Evolutionary conservation across 2,888 invertebrate genomes (phyloP).

Genomic region (Hybos culiciformis): DNA sequence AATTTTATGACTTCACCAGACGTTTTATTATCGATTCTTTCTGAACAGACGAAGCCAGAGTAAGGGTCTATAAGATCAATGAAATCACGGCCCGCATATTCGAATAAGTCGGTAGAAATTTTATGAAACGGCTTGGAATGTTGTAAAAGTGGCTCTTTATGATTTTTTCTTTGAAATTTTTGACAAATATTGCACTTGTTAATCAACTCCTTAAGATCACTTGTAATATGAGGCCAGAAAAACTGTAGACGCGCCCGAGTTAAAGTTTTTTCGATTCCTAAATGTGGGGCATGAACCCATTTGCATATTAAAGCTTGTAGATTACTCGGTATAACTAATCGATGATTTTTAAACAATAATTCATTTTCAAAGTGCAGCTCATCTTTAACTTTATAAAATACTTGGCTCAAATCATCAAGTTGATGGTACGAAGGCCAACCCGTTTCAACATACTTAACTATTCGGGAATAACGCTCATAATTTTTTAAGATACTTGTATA

Average conservation of each 20-base stretch:
- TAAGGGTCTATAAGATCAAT: too few species aligned
- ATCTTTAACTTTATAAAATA: slow-evolving; percentile 7
- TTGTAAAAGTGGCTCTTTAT: slow-evolving; percentile 1
- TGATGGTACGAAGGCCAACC: too few species aligned
- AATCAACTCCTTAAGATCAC: not conserved
- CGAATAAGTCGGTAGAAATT: slow-evolving; percentile 3
- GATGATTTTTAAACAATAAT: slow-evolving; percentile 10
- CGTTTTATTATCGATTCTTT: too few species aligned
- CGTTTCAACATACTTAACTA: too few species aligned
- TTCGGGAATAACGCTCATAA: slow-evolving; percentile 13
- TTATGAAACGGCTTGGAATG: slow-evolving; percentile 5
- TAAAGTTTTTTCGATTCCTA: slow-evolving; percentile 14
- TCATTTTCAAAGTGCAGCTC: slow-evolving; percentile 9
- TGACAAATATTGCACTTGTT: not conserved
- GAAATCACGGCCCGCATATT: slow-evolving; percentile 8
- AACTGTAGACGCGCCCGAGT: slow-evolving; percentile 12
- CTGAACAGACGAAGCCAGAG: too few species aligned
- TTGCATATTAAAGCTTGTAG: slow-evolving; percentile 2
- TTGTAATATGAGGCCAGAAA: slow-evolving; percentile 12
- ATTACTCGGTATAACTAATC: slow-evolving; percentile 6
- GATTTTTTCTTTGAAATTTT: slow-evolving; percentile 4
- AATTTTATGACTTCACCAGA: too few species aligned
- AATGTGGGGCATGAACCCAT: slow-evolving; percentile 6
- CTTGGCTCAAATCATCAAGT: slow-evolving; percentile 6
- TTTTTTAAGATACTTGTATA: slow-evolving; percentile 1